Evolutionary conservation across 2,797 vertebrate genomes (phyloP).

Genomic region (Gambusia yucatana): DNA sequence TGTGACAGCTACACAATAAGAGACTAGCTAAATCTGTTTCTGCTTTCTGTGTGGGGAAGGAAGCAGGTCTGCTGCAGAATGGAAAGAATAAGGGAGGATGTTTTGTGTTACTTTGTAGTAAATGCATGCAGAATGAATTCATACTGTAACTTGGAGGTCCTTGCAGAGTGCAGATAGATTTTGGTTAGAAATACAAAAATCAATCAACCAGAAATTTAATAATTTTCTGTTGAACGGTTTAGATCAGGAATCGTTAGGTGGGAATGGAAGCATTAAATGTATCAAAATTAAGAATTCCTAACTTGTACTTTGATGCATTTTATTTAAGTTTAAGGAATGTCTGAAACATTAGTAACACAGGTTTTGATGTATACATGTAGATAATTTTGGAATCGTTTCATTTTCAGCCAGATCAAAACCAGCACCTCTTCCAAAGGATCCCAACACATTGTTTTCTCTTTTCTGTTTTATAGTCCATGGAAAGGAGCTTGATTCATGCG

Average conservation of each 20-base stretch:
- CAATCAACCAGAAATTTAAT: background rate
- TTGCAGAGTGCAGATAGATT: background rate
- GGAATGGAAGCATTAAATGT: background rate
- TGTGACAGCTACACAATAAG: slow-evolving; percentile 6
- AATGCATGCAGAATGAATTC: background rate
- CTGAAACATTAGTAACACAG: background rate
- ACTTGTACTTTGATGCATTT: background rate
- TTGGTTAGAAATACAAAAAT: background rate
- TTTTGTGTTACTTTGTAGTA: background rate
- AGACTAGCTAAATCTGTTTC: background rate
- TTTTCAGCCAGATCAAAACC: background rate
- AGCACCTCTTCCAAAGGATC: background rate
- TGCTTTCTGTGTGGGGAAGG: background rate
- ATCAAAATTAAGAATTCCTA: background rate
- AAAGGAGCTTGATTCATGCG: background rate
- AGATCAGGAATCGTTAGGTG: background rate
- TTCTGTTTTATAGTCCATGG: background rate
- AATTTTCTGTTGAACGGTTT: background rate
- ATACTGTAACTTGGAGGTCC: background rate
- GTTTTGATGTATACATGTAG: background rate
- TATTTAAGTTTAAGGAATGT: background rate
- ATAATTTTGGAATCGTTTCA: background rate
- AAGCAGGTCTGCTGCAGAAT: background rate
- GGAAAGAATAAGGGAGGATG: background rate
- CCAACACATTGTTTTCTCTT: background rate